Base-by-base conservation (phyloP, 2,797 vertebrate species). In the Todus mexicanus region DNA sequence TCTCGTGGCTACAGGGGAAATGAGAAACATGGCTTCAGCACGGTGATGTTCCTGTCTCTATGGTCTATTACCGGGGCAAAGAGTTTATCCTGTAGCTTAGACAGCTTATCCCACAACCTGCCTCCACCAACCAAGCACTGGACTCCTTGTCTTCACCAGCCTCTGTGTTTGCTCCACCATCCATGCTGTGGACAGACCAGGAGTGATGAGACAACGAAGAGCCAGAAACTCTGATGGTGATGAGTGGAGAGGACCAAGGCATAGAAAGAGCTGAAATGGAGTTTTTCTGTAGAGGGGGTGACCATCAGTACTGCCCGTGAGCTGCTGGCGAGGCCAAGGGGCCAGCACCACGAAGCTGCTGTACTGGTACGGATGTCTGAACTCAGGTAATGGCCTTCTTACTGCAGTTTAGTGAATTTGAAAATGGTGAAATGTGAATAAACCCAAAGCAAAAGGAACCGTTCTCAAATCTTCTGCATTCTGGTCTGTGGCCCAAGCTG, bases 1-100 rank as follows among this genome's bases (percentile, higher is more conserved):
- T 82, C 95, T 92, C 11, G 92, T 95, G 94, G 94, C 53, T 87
- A 10, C 11, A 57, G 53, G 14, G 45, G 78, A 82, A 68, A 69
- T 8, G 23, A 71, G 38, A 66, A 27, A 13, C 31, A 11, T 0
- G 0, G 45, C 35, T 83, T 89, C 71, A 77, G 37, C 14, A 19
- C 35, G 38, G 33, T 7, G 2, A 4, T 20, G 13, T 38, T 54
- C 38, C 26, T 40, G 31, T 40, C 56, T 31, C 51, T 35, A 14
- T 10, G 64, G 29, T 14, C 26, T 42, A n/a, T 40, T 54, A 38
- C 9, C 3, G 3, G n/a, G 23, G 71, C 31, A 42, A 70, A 16
- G 23, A 27, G 15, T 8, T 42, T 12, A 16, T 40, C 2, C 4
- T 27, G 16, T 11, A 33, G 29, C 23, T 76, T 56, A 45, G 31